These are phyloP conservation scores for Herminia tarsipennalis DNA, from an alignment of 2,888 invertebrate genomes.

Conservation along the genomic window DNA sequence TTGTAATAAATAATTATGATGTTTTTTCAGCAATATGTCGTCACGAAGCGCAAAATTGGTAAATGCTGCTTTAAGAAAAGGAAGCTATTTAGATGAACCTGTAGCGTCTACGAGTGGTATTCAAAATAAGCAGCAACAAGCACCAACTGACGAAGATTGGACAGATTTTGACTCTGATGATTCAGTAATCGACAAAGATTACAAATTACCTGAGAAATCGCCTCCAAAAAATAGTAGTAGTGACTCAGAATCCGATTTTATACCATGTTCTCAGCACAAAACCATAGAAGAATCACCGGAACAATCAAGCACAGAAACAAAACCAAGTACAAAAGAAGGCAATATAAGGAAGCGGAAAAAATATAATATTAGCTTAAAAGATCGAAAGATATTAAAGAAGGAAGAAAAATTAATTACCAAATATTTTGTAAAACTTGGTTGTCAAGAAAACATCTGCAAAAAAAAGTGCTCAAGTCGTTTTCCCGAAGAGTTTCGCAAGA, in stretches of 20 bases:
- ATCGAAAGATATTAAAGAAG: constrained; percentile 18
- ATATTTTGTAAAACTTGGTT: constrained; percentile 30
- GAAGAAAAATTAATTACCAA: constrained; percentile 22
- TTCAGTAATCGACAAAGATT: too few relatives aligned
- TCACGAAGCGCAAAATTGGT: too few relatives aligned
- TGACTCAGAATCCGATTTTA: constrained; percentile 11
- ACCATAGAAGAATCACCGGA: constrained; percentile 9
- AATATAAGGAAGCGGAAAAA: constrained; percentile 19
- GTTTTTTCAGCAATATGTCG: too few relatives aligned
- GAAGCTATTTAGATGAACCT: too few relatives aligned
- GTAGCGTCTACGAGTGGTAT: too few relatives aligned
- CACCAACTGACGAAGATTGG: too few relatives aligned
- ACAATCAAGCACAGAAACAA: constrained; percentile 6
- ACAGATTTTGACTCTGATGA: too few relatives aligned
- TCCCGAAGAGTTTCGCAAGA: constrained; percentile 24
- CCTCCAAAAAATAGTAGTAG: too few relatives aligned
- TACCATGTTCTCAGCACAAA: constrained; percentile 17
- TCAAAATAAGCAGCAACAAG: too few relatives aligned
- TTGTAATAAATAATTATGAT: too few relatives aligned
- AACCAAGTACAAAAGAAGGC: constrained; percentile 19
- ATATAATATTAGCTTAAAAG: constrained; percentile 19
- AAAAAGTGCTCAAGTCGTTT: constrained; percentile 24
- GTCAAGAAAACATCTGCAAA: constrained; percentile 21
- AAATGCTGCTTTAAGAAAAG: too few relatives aligned
- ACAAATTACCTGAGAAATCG: too few relatives aligned